Percentiles rank a stretch among this genome's conserved stretches.
Evolutionary conservation across 2,888 invertebrate species (phyloP).

Genomic region (Eugnorisma glareosa): DNA sequence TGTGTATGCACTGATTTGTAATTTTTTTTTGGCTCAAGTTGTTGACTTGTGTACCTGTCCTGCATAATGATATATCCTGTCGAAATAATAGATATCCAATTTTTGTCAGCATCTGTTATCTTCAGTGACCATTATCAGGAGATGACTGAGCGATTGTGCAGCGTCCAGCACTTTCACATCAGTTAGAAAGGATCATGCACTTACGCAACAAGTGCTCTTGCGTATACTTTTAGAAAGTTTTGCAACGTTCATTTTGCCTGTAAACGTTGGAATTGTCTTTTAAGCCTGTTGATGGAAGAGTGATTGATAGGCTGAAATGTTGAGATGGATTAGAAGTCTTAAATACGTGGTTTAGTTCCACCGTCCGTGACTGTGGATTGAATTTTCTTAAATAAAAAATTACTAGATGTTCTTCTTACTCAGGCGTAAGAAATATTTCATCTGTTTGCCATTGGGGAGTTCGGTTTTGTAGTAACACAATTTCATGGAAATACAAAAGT

Average conservation of each 20-base stretch:
- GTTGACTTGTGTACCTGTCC: background rate
- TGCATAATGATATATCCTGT: background rate
- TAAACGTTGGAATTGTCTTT: conserved; percentile 24
- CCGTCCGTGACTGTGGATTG: background rate
- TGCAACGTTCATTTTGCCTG: conserved; percentile 16
- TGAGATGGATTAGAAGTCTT: background rate
- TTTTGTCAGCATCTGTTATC: background rate
- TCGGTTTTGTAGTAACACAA: background rate
- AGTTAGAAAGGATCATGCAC: conserved; percentile 61
- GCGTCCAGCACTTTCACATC: conserved; percentile 57
- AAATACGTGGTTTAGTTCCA: background rate
- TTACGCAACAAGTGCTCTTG: conserved; percentile 48
- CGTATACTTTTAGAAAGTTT: conserved; percentile 58
- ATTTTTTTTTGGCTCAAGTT: too few species aligned
- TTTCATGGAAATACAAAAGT: background rate
- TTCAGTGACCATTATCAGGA: conserved; percentile 9
- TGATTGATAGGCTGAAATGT: conserved; percentile 15
- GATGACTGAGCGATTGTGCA: conserved; percentile 17
- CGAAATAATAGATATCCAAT: too few species aligned
- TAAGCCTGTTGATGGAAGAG: conserved; percentile 7
- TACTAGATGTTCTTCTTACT: background rate
- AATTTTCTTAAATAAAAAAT: background rate
- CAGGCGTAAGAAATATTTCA: background rate
- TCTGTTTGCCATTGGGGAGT: background rate
- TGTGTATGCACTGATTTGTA: background rate